phyloP scores from a whole-genome alignment of 2,888 invertebrate species.

The Epinotia bilunana region DNA sequence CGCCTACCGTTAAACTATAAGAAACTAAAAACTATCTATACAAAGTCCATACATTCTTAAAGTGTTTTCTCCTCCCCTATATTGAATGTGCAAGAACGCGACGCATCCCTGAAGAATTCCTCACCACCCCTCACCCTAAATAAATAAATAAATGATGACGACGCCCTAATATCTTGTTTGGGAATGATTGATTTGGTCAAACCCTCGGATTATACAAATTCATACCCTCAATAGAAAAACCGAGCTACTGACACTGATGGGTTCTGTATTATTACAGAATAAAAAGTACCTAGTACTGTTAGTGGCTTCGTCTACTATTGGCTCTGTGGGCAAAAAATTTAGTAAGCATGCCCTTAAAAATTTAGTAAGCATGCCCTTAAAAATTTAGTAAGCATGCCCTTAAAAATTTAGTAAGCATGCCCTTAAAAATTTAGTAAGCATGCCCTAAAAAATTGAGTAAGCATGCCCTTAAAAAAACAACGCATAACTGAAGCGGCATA shows the following conservation, averaged over 20 bases:
- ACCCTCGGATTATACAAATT: slow-evolving; percentile 13
- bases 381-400: too few relatives aligned
- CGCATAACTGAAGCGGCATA: too few relatives aligned
- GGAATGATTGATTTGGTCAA: slow-evolving; percentile 25
- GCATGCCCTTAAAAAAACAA: too few relatives aligned
- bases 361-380: too few relatives aligned
- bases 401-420: too few relatives aligned
- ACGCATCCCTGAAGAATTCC: slow-evolving; percentile 12
- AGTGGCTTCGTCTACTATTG: too few relatives aligned
- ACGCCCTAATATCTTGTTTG: slow-evolving; percentile 33
- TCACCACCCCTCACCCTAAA: background rate
- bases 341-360: too few relatives aligned
- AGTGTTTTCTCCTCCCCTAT: background rate
- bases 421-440: too few relatives aligned
- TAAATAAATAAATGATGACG: slow-evolving; percentile 36
- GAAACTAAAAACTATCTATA: slow-evolving; percentile 10
- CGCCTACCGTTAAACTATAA: background rate
- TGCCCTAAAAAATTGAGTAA: too few relatives aligned
- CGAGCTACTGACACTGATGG: background rate
- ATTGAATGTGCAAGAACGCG: slow-evolving; percentile 10
- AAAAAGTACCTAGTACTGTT: too few relatives aligned
- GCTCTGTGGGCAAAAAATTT: too few relatives aligned
- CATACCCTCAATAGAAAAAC: slow-evolving; percentile 6
- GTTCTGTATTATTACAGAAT: background rate
- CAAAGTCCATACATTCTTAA: slow-evolving; percentile 16